Conservation (phyloP, 2,888 invertebrate genomes). For the Bugula neritina region DNA sequence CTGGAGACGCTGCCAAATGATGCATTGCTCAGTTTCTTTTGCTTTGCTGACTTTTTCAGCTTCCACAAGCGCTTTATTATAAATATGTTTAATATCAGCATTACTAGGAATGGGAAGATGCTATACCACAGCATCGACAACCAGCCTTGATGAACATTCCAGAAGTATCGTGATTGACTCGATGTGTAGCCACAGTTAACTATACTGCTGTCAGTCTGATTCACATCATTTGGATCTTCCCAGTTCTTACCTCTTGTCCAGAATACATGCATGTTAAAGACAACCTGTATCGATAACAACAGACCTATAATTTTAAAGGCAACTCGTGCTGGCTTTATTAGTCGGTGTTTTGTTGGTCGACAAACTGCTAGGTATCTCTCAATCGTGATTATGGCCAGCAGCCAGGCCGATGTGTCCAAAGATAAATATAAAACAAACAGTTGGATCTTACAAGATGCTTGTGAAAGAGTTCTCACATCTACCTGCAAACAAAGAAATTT, state of each 20-base stretch:
- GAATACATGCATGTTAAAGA: conserved; percentile 17
- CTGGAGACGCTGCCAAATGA: background rate
- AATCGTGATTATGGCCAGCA: background rate
- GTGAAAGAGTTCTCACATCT: background rate
- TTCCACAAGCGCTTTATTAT: background rate
- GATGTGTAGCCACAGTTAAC: conserved; percentile 22
- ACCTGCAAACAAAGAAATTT: too few species aligned
- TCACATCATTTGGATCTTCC: background rate
- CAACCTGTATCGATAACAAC: background rate
- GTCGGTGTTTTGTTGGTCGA: background rate
- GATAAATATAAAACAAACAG: background rate
- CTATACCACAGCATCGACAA: background rate
- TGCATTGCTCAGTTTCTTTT: background rate
- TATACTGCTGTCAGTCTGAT: background rate
- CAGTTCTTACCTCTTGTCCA: conserved; percentile 13
- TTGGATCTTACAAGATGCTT: background rate
- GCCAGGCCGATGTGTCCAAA: conserved; percentile 9
- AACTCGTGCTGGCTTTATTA: background rate
- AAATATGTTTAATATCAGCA: conserved; percentile 11
- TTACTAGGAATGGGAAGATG: background rate
- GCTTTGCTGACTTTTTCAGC: background rate
- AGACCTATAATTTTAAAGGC: background rate
- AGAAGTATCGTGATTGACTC: background rate
- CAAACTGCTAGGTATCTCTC: conserved; percentile 8
- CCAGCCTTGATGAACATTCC: conserved; percentile 12